Conservation (phyloP, 2,888 invertebrate species). For the Drosophila mimetica region DNA sequence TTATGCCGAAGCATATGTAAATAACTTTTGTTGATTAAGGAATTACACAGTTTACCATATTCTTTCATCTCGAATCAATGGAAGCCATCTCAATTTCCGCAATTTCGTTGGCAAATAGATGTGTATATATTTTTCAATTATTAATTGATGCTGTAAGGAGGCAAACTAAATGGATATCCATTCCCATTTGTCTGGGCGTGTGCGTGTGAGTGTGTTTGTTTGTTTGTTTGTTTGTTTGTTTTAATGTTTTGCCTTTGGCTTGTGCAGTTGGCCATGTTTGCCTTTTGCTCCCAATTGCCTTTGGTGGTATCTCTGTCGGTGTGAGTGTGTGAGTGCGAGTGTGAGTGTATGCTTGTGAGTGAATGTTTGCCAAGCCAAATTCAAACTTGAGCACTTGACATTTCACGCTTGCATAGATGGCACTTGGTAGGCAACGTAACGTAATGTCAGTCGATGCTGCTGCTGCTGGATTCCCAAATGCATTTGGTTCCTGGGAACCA, state of each 20-base stretch:
- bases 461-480: slow-evolving; percentile 34
- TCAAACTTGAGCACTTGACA: slow-evolving; percentile 67
- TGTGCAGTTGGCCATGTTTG: slow-evolving; percentile 41
- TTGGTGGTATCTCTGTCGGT: slow-evolving; percentile 8
- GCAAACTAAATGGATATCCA: slow-evolving; percentile 21
- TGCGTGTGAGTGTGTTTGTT: no score
- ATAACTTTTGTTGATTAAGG: slow-evolving; percentile 27
- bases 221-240: slow-evolving; percentile 10
- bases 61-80: slow-evolving; percentile 10
- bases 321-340: slow-evolving; percentile 24
- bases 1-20: slow-evolving; percentile 1
- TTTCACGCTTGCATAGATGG: slow-evolving; percentile 63
- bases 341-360: slow-evolving; percentile 1
- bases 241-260: slow-evolving; percentile 37
- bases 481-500: slow-evolving; percentile 28
- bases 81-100: slow-evolving; percentile 1
- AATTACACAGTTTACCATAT: slow-evolving; percentile 19
- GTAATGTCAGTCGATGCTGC: slow-evolving; percentile 25
- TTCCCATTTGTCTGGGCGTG: neutral
- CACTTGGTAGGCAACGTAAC: slow-evolving; percentile 46
- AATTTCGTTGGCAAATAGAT: slow-evolving; percentile 16
- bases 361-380: slow-evolving; percentile 56
- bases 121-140: slow-evolving; percentile 48
- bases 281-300: slow-evolving; percentile 38
- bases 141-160: slow-evolving; percentile 51